Conservation (phyloP, 2,797 vertebrate genomes). For the Sebastes cheni region DNA sequence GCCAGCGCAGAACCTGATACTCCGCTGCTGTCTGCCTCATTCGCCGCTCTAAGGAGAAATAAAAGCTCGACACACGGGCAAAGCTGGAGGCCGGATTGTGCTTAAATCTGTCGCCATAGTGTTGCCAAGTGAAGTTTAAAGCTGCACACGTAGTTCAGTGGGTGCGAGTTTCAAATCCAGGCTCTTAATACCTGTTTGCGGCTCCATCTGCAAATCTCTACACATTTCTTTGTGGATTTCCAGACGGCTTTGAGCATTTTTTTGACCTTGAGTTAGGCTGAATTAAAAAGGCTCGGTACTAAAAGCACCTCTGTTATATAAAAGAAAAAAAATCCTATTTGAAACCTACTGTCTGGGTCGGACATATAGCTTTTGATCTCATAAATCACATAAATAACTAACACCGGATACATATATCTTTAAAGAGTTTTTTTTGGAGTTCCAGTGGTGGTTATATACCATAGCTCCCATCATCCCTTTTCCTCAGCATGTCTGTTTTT, state of each 20-base stretch:
- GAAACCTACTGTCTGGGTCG: neutral
- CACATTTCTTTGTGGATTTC: slow-evolving; percentile 22
- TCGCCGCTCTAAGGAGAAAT: slow-evolving; percentile 54
- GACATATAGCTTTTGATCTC: slow-evolving; percentile 24
- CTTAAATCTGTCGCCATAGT: slow-evolving; percentile 47
- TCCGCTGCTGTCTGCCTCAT: slow-evolving; percentile 36
- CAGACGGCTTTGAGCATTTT: slow-evolving; percentile 12
- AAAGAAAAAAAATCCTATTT: slow-evolving; percentile 17
- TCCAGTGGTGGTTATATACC: slow-evolving; percentile 4
- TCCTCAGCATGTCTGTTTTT: slow-evolving; percentile 49
- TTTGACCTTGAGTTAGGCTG: slow-evolving; percentile 23
- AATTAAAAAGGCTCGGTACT: slow-evolving; percentile 1
- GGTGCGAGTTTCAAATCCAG: slow-evolving; percentile 45
- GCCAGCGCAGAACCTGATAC: slow-evolving; percentile 67
- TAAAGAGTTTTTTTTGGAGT: slow-evolving; percentile 1
- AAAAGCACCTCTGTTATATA: neutral
- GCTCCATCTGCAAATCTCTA: slow-evolving; percentile 31
- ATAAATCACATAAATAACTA: slow-evolving; percentile 10
- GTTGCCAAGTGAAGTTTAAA: slow-evolving; percentile 54
- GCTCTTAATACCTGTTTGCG: slow-evolving; percentile 38
- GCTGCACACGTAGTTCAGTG: slow-evolving; percentile 50
- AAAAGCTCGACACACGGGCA: slow-evolving; percentile 47
- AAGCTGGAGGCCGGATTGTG: slow-evolving; percentile 44
- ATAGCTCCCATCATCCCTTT: slow-evolving; percentile 17
- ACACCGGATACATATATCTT: slow-evolving; percentile 12